Base-by-base conservation (phyloP, 2,888 invertebrate genomes). In the Leucania comma region DNA sequence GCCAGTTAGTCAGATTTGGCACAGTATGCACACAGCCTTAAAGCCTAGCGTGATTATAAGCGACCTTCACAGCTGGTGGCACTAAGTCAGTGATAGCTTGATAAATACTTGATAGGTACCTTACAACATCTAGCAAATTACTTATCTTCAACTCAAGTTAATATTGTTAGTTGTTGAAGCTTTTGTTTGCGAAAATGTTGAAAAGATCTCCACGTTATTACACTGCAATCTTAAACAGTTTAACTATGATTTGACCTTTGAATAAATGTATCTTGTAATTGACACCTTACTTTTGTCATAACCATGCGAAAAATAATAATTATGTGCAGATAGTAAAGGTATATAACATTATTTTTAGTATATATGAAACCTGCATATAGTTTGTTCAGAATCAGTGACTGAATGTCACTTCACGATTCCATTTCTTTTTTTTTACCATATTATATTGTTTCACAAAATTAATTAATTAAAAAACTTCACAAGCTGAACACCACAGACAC, bases 41-140 rank as follows among this genome's bases (percentile, higher is more conserved):
- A 14, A 17, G 26, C 8, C 3, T 54, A 46, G 35, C 68, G 72
- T 78, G 68, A 48, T 54, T 17, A 24, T 12, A 53, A n/a, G 6
- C 32, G 58, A 76, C 80, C 75, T 76, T 76, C 80, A 58, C 50
- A 53, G 29, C 12, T 62, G 56, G 60, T 32, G 66, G 60, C 51
- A 53, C 51, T 72, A 71, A 48, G 50, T 75, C 4, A 61, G 56
- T 48, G 38, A 80, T 65, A 58, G 12, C 57, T 53, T 58, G 26
- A 53, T 72, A 61, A 42, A 42, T 6, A 20, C 32, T 51, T 57
- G 29, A 58, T 79, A 58, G 42, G 32, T 29, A 10, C 29, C 29
- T 72, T 78, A 14, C 79, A 46, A 74, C 56, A 72, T 24, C 61
- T 10, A 1, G 35, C 51, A 57, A 56, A 35, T 72, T n/a, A 57